Base-by-base conservation (phyloP, 1,140 invertebrate species). In the Homalodisca vitripennis region DNA sequence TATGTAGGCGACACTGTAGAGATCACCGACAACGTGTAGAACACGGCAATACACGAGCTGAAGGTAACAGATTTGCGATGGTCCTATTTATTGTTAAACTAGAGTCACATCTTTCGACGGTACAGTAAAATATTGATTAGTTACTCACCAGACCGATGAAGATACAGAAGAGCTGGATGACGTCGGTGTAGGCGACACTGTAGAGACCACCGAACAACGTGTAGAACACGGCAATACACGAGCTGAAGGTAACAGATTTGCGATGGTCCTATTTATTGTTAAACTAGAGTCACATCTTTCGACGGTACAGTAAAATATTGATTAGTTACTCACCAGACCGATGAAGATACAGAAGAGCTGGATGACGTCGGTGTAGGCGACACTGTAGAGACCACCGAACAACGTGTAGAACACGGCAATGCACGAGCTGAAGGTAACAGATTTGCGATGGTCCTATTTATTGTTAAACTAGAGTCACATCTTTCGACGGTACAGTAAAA, bases 311-410 rank as follows among this genome's bases (percentile, higher is more conserved):
- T n/a, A n/a, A n/a, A n/a, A n/a, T n/a, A n/a, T n/a, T n/a, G n/a
- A n/a, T n/a, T n/a, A 41, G 34, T 10, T 10, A 41, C 86, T 84
- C 79, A 92, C 90, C 83, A 99, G 82, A 26, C 98, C 98, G 74
- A 98, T 88, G 82, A 99, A 98, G 78, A 99, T 99, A 82, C 96
- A 98, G 83, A 98, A 96, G 99, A 99, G 12, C 99, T 85, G 0
- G 98, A 98, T 0, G 98, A 97, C 78, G 98, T 96, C n/a, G 99
- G 85, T 99, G 79, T 98, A 99, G 0, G 97, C 97, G 32, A 99
- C 98, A 46, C 96, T 94, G 80, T 99, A 99, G 10, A 99, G 85
- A 0, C 98, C 98, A 0, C 98, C 98, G 78, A 98, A 97, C n/a
- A 99, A 85, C 0, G 98, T 99, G 82, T 99, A 99, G 80, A 97